These are phyloP conservation scores for Encarsia formosa DNA, from an alignment of 2,888 invertebrate species.

Conservation along the genomic window DNA sequence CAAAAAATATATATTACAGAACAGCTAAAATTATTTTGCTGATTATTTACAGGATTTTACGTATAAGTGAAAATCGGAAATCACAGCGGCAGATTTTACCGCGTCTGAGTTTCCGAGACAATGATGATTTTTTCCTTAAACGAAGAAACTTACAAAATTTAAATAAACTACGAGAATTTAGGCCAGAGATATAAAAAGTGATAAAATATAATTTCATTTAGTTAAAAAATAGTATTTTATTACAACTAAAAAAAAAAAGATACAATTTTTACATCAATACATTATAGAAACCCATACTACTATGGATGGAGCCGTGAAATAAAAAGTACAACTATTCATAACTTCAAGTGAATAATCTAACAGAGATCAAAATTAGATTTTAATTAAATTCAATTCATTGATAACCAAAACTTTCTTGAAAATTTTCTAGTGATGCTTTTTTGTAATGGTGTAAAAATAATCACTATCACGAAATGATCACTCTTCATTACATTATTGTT, in stretches of 20 bases:
- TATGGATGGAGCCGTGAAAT: slow-evolving; percentile 7
- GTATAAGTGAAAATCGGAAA: too few species aligned
- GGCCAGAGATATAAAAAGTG: too few species aligned
- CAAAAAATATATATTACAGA: too few species aligned
- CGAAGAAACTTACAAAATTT: too few species aligned
- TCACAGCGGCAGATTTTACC: too few species aligned
- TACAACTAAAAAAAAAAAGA: slow-evolving; percentile 20
- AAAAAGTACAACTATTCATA: slow-evolving; percentile 25
- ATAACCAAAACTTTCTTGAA: slow-evolving; percentile 10
- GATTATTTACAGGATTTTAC: too few species aligned
- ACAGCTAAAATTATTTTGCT: too few species aligned
- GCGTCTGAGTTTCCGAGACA: too few species aligned
- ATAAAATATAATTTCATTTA: too few species aligned
- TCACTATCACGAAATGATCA: slow-evolving; percentile 17
- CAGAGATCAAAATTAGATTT: slow-evolving; percentile 20
- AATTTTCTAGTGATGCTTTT: slow-evolving; percentile 10
- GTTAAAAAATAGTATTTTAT: slow-evolving; percentile 26
- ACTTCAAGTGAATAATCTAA: slow-evolving; percentile 14
- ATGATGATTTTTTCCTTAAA: too few species aligned
- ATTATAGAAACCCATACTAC: slow-evolving; percentile 8
- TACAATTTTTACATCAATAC: slow-evolving; percentile 19
- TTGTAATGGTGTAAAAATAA: slow-evolving; percentile 26
- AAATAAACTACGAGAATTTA: too few species aligned
- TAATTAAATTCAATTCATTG: slow-evolving; percentile 10
- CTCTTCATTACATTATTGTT: slow-evolving; percentile 4